Evolutionary conservation across 2,797 vertebrate genomes (phyloP), one percentile per base, ranked within the genome.

Genomic region (Podarcis siculus): DNA sequence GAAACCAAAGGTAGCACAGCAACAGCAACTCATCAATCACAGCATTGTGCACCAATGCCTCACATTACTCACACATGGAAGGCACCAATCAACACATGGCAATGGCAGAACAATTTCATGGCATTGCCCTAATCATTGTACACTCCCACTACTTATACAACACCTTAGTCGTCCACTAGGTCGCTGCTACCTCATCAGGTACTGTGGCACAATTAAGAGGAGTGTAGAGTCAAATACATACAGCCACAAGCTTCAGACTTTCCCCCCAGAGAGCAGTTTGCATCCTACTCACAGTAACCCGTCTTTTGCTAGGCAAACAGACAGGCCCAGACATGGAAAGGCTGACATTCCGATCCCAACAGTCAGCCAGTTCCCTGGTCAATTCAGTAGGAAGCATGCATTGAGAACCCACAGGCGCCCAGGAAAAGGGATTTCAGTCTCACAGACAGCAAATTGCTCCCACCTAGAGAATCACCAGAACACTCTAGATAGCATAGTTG

Each of bases 291-390:
- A 73, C 45, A 87, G 49, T 55, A 55, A 75, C 69, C 55, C 32
- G 12, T 42, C 4, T 87, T 75, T 81, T 45, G 69, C 45, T 73
- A 45, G 21, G 42, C 42, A n/a, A 82, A 42, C n/a, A 87, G 55
- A 82, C 79, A 82, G 61, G 86, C 30, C 79, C 55, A 75, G 86
- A 82, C 55, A 76, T 37, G 1, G 27, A 87, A 82, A 49, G 58
- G 42, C 25, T 76, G 37, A 81, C 71, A 82, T 81, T 87, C 55
- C 71, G 35, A 35, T 64, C 42, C 4, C 58, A 81, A 66, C 55
- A 64, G 69, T 81, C 71, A 84, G 69, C 49, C 61, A 64, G 61
- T 23, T 84, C 23, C 79, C 35, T 30, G 25, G 30, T 5, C 8
- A 19, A 27, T 30, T 75, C 67, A 32, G 30, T 64, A 67, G 79